Evolutionary conservation across 2,113 vertebrate genomes (phyloP).

Genomic region (Catharus fuscescens): DNA sequence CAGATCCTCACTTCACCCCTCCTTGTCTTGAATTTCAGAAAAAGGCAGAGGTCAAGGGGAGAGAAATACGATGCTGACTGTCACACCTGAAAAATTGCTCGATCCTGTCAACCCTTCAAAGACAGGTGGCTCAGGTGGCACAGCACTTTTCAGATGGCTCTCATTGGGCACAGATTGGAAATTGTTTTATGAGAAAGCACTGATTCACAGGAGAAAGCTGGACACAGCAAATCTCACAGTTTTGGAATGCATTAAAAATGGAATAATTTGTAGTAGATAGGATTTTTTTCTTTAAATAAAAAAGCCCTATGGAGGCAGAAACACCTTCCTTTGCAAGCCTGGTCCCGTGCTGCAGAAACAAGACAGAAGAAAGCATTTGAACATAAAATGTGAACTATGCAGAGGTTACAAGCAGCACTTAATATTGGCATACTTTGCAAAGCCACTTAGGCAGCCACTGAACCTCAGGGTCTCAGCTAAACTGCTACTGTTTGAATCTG

Average conservation of each 20-base stretch:
- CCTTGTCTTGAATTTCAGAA: neutral
- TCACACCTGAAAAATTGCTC: neutral
- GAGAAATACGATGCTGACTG: neutral
- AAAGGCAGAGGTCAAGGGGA: neutral
- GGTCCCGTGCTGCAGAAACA: neutral
- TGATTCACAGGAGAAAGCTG: neutral
- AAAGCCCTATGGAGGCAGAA: neutral
- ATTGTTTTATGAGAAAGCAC: neutral
- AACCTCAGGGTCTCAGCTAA: neutral
- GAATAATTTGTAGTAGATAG: neutral
- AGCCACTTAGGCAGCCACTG: neutral
- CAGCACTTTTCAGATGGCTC: neutral
- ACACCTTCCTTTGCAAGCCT: neutral
- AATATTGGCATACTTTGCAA: neutral
- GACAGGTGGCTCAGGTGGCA: neutral
- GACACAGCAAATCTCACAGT: neutral
- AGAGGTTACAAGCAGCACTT: neutral
- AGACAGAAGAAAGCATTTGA: neutral
- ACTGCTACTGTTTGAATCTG: neutral
- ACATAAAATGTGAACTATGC: rapidly evolving
- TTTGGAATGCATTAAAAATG: neutral
- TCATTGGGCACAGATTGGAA: neutral
- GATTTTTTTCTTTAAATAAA: neutral
- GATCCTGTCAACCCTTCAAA: neutral
- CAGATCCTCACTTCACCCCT: neutral